Evolutionary conservation across 2,888 invertebrate genomes (phyloP), one percentile per base, ranked within the genome.

Genomic region (Megastigmus dorsalis): DNA sequence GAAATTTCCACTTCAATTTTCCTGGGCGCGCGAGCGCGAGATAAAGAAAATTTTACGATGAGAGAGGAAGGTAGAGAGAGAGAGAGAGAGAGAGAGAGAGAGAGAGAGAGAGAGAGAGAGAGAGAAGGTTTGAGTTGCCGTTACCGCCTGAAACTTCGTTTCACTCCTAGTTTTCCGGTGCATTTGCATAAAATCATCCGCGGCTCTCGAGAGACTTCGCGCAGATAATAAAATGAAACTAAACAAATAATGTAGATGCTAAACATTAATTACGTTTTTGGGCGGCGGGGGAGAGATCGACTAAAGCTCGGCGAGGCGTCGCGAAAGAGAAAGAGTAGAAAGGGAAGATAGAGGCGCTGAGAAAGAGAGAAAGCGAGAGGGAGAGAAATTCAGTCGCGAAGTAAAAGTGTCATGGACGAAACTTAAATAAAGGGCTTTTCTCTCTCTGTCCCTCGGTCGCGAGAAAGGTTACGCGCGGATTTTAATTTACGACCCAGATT

Each of bases 241-340:
- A 86, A 86, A 86, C 86, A 86, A 86, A 86, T 86, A 86, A 86
- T 85, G 85, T 83, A 84, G 86, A 85, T 83, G 86, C 84, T 85
- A 83, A 84, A 85, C 84, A 85, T 85, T 85, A 86, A 86, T 85
- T 85, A 85, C 83, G 81, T 83, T 84, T n/a, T n/a, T 85, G 79
- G 75, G 54, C 67, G n/a, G n/a, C n/a, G n/a, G n/a, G n/a, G n/a
- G n/a, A n/a, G n/a, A n/a, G n/a, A n/a, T n/a, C n/a, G n/a, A n/a
- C n/a, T n/a, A 66, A 70, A 70, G 69, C 74, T 54, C 71, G 71
- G 60, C 57, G 52, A 74, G 52, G 69, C 70, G 69, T 38, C 45
- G 60, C 26, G 41, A n/a, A n/a, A 33, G 45, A 23, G 50, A 43
- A 7, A 30, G 54, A 13, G 55, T 15, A 60, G 18, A 1, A 36